Evolutionary conservation across 2,888 invertebrate genomes (phyloP), one percentile per base, ranked within the genome.

Genomic region (Allophyes oxyacanthae): DNA sequence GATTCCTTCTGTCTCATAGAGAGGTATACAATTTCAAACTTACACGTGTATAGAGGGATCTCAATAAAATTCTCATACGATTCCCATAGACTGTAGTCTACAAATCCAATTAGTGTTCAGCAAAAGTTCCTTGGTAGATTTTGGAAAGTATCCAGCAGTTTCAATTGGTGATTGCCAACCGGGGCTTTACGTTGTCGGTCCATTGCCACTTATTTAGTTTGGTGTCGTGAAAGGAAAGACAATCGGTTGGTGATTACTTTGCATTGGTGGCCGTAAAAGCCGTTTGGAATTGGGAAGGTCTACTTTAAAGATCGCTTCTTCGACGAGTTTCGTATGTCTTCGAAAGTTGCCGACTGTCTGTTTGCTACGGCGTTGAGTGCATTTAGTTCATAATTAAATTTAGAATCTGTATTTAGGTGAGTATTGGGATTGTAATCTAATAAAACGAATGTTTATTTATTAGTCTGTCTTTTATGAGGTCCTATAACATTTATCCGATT

Each of bases 91-190:
- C 66, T 71, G 68, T 64, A 65, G 74, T 71, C 75, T 84, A 88
- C 88, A 89, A 90, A 91, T 90, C 85, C 86, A 91, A 92, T 92
- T 92, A 92, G 87, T 82, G 86, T 84, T 79, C 72, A 83, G 79
- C 74, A 81, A 87, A 90, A 89, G 81, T 89, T 88, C 76, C 78
- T 74, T 53, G 75, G 87, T 86, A 63, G 77, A 80, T 86, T 86
- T 90, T 92, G 93, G 92, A 88, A 54, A 67, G 66, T 64, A 72
- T 88, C 91, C 93, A 93, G 86, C 61, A 67, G 77, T 85, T 88
- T 88, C 88, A 87, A 88, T 88, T 82, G 85, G 78, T 75, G 79
- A 84, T 86, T 85, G 82, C 84, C 76, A 79, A 85, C 79, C 75
- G 72, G 76, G 78, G 80, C 65, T 82, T 79, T 75, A 73, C 71